Base-by-base conservation (phyloP, 2,797 vertebrate genomes). In the Tympanoctomys barrerae region DNA sequence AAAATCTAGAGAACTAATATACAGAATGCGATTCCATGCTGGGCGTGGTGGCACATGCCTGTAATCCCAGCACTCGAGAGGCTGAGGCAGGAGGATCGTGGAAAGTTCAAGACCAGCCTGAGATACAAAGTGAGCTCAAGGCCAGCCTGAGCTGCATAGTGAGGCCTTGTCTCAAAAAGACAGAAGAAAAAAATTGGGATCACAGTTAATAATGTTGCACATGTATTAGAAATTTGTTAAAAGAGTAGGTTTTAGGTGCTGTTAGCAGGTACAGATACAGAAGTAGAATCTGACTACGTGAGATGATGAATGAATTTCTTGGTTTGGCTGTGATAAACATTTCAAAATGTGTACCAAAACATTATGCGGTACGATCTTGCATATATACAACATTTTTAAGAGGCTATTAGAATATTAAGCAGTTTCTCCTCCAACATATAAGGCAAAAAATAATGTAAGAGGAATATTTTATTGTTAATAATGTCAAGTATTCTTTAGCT, bases 401-500 rank as follows among this genome's bases (percentile, higher is more conserved):
- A 21, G 7, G 4, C 39, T 87, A 46, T 66, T 68, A 61, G n/a
- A 59, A 12, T 88, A 93, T 92, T 81, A 89, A 78, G 42, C 36
- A 21, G 24, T 93, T 87, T 61, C 33, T 86, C 82, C 73, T 12
- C 64, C 46, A 90, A 19, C 28, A 26, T 9, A 66, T 7, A 68
- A 80, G 22, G 54, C 42, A 26, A 95, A 84, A 82, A 71, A 21
- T 42, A 11, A 14, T 61, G 4, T 28, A 39, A 77, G 31, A 91
- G 18, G 31, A 31, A 46, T 39, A 54, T 77, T 85, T 61, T 14
- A 78, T 59, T 87, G 75, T 1, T n/a, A 79, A 78, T 91, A n/a
- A 86, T 95, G 3, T 68, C 62, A 86, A 84, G 59, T 73, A 91
- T 82, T 77, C 90, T 2, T 94, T 89, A 89, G 10, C 13, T 31